A percentile compares a stretch with the other conserved stretches of the same genome.
Evolutionary conservation across 1,140 invertebrate genomes (phyloP).

Genomic region (Nasonia longicornis): DNA sequence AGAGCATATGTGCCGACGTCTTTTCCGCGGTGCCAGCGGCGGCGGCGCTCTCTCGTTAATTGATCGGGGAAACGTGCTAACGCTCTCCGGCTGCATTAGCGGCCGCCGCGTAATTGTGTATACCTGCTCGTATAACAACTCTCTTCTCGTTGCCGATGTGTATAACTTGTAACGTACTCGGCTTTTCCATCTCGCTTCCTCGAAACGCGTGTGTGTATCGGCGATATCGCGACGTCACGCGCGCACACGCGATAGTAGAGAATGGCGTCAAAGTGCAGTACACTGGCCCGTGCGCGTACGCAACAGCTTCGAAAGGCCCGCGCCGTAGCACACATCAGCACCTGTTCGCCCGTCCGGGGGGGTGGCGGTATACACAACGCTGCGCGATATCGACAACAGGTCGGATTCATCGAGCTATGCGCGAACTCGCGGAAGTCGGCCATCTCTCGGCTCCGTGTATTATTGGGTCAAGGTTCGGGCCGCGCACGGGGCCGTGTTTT

Average conservation of each 20-base stretch:
- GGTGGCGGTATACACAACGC: no score
- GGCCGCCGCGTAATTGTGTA: constrained; percentile 4
- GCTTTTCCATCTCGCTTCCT: no score
- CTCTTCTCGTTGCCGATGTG: neutral
- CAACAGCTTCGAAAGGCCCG: neutral
- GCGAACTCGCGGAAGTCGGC: neutral
- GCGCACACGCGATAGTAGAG: neutral
- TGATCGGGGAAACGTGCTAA: constrained; percentile 2
- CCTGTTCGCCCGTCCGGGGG: neutral
- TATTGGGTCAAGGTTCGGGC: constrained; percentile 13
- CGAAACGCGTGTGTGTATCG: neutral
- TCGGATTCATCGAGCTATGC: neutral
- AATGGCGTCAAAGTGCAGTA: constrained; percentile 19
- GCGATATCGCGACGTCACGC: constrained; percentile 16
- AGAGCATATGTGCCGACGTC: neutral
- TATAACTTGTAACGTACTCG: no score
- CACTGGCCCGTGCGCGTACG: neutral
- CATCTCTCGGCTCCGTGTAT: neutral
- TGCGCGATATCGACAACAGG: neutral
- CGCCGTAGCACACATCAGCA: neutral
- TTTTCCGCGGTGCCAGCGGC: neutral
- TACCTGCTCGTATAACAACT: neutral
- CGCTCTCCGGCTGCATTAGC: neutral
- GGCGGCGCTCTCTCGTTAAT: constrained; percentile 2
- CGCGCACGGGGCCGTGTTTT: neutral